Evolutionary conservation across 2,113 vertebrate species (phyloP).

Genomic region (Tenrec ecaudatus): DNA sequence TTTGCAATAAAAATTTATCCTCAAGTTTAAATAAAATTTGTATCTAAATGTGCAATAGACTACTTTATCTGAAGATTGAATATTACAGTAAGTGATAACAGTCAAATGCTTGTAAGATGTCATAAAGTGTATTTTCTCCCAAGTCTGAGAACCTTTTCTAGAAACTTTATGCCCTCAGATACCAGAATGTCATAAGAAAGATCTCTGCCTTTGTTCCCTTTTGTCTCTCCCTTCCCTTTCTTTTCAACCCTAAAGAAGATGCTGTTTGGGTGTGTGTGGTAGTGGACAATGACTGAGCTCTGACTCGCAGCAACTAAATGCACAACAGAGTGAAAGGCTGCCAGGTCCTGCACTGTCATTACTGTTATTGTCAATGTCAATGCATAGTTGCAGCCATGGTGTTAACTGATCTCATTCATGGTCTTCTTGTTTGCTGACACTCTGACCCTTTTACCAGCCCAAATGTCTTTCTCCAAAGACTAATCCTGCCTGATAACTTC

Average conservation of each 20-base stretch:
- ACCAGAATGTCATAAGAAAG: slow-evolving; percentile 21
- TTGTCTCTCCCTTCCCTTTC: background rate
- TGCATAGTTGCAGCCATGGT: background rate
- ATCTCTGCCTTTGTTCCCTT: background rate
- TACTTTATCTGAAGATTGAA: slow-evolving; percentile 14
- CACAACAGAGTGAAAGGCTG: background rate
- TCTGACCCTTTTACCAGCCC: background rate
- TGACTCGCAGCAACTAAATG: background rate
- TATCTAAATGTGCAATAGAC: slow-evolving; percentile 51
- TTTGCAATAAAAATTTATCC: slow-evolving; percentile 53
- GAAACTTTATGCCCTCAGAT: background rate
- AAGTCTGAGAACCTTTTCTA: slow-evolving; percentile 31
- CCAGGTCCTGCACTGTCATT: background rate
- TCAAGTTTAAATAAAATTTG: slow-evolving; percentile 48
- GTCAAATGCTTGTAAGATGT: background rate
- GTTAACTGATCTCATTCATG: background rate
- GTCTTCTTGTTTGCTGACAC: background rate
- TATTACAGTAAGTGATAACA: slow-evolving; percentile 50
- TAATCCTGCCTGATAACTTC: background rate
- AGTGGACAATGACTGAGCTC: background rate
- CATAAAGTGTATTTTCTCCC: slow-evolving; percentile 45
- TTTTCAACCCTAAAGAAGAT: slow-evolving; percentile 16
- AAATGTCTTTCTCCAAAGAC: background rate
- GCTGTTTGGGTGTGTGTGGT: background rate
- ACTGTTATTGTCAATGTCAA: background rate